Base-by-base conservation (phyloP, 64 coral and sea anemone genomes). In the Hydrozoanthus tunicans region DNA sequence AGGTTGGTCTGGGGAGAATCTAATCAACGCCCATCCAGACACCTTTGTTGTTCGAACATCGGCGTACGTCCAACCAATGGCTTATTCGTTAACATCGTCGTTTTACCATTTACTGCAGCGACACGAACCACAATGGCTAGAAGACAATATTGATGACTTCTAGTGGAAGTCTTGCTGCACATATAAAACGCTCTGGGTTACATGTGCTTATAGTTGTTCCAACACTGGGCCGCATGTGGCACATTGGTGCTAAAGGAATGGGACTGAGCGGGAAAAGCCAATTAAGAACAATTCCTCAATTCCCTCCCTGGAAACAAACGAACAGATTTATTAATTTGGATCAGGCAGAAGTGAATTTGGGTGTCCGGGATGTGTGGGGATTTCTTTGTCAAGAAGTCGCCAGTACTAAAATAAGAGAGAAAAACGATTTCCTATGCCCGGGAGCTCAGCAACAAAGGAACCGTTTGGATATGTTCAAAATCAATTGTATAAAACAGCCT, bases 171-270 rank as follows among this genome's bases (percentile, higher is more conserved):
- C 32, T 43, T 43, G 32, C 32, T 43, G 32, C 32, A 43, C 32
- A 43, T 43, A 43, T 43, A 43, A 43, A 43, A 43, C 32, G 32
- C 32, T 43, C 32, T 43, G 32, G 32, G 32, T 43, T 43, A 43
- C 32, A 43, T 43, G 32, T 43, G 32, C 32, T 43, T 43, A 13
- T 78, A 4, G 76, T 78, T 78, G 76, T 78, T 0, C 76, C 76
- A 55, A 78, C 76, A 2, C 17, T 78, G 76, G 76, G 76, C 0
- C 76, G 76, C 13, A 78, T 78, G 76, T 78, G 76, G 76, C 76
- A 78, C 53, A 78, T 78, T 56, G 76, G 76, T 17, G 76, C 76
- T 12, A 15, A 53, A 6, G 76, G 76, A 51, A 78, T 78, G 76
- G 76, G 76, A 12, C 52, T 58, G 13, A 78, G 51, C 43, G 76